Evolutionary conservation across 30 jellyfish, hydroid and myxozoan genomes (phyloP), one percentile per base, ranked within the genome.

Genomic region (Turritopsis rubra): DNA sequence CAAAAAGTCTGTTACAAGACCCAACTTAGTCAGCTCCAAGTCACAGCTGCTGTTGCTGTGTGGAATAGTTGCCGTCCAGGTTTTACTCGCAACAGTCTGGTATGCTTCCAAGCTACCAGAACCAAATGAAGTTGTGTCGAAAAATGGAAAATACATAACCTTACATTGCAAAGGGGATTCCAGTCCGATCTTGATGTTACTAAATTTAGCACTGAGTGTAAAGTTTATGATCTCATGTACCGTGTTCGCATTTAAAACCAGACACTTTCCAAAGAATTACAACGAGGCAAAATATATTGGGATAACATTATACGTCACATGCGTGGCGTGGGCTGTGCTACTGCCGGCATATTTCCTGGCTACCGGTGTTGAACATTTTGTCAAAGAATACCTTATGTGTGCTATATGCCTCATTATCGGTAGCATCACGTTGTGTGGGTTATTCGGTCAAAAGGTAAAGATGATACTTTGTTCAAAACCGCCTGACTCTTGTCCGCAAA

Each of bases 261-360:
- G 96, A 20, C 92, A 86, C 54, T 91, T 86, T 79, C 97, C 97
- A 27, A 91, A 86, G 88, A 91, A 91, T 53, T 91, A 82, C 88
- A 91, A 91, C 93, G 97, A 91, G 76, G 81, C 96, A 21, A 91
- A 84, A 75, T 85, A 83, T 73, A 91, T 91, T 75, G 93, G 94
- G 86, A 80, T 75, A 73, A 91, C 97, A 23, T 79, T 91, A 72
- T 89, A 89, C 76, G 53, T 89, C 85, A 89, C 95, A n/a, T 89
- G 96, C 52, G 88, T 89, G 54, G 73, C 80, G 60, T 89, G 96
- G 96, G 94, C 95, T 0, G 88, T 89, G 1, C 84, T 85, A 79
- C 30, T 89, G 52, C 94, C 96, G 20, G 79, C 91, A 0, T 83
- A 30, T 60, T 72, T 54, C 73, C 71, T 82, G 9, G 71, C 87